Conservation (phyloP, 2,113 vertebrate genomes). For the Electrona antarctica region DNA sequence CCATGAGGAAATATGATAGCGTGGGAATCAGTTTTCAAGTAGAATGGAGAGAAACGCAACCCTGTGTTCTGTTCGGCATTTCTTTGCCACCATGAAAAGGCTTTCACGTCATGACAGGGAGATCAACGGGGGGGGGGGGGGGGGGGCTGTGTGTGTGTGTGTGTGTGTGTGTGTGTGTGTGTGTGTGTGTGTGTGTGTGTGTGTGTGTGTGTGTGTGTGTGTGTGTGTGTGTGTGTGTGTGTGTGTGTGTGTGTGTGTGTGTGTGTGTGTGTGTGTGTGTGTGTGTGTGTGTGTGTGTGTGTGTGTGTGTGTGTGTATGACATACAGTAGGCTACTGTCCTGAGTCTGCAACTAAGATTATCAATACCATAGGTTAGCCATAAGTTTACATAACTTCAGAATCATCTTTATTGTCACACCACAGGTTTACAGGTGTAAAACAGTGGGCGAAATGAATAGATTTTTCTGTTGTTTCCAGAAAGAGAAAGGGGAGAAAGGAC, state of each 20-base stretch:
- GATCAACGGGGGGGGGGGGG: no score
- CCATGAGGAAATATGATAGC: not conserved
- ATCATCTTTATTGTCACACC: no score
- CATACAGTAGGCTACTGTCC: no score
- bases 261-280: not conserved
- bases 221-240: not conserved
- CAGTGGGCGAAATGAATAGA: no score
- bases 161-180: not conserved
- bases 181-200: not conserved
- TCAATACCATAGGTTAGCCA: no score
- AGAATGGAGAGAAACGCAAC: not conserved
- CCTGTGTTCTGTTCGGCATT: not conserved
- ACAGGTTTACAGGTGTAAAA: no score
- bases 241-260: not conserved
- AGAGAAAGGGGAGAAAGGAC: not conserved
- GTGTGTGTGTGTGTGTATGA: not conserved
- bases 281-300: not conserved
- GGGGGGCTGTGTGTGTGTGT: slow-evolving; percentile 2
- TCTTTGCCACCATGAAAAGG: not conserved
- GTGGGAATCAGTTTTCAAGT: not conserved
- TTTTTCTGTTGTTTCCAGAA: not conserved
- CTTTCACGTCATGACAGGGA: not conserved
- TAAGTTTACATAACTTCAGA: no score
- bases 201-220: slow-evolving; percentile 8
- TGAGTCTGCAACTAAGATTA: no score